Evolutionary conservation across 1,140 invertebrate genomes (phyloP).

Genomic region (Drosophila subobscura): DNA sequence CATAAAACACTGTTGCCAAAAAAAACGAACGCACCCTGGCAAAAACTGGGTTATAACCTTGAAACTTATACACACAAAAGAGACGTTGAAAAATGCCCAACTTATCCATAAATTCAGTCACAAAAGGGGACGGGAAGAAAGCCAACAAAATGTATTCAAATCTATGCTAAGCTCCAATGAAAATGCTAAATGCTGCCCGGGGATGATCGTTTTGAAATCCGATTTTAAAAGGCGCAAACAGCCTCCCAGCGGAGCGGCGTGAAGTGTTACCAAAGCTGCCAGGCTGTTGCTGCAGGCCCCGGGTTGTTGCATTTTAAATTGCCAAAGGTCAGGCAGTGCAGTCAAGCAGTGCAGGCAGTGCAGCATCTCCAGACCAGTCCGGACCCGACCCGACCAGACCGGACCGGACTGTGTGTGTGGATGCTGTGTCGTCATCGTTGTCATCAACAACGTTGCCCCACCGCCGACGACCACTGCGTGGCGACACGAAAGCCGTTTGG

Average conservation of each 20-base stretch:
- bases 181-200: constrained; percentile 64
- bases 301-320: constrained; percentile 64
- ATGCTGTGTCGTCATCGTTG: constrained; percentile 51
- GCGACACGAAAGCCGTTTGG: constrained; percentile 62
- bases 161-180: constrained; percentile 61
- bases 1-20: constrained; percentile 64
- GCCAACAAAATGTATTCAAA: constrained; percentile 59
- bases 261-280: constrained; percentile 30
- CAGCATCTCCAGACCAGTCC: constrained; percentile 11
- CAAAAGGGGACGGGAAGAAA: constrained; percentile 54
- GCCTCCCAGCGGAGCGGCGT: constrained; percentile 14
- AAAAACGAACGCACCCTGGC: constrained; percentile 41
- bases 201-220: constrained; percentile 55
- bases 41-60: constrained; percentile 80
- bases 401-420: background rate
- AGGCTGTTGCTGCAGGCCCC: background rate
- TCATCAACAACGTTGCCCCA: constrained; percentile 58
- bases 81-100: constrained; percentile 62
- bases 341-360: constrained; percentile 20
- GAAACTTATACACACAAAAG: constrained; percentile 62
- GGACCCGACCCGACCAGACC: no score
- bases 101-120: constrained; percentile 68
- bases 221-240: constrained; percentile 12
- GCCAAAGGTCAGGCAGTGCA: constrained; percentile 66
- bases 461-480: constrained; percentile 16